Percentiles rank a stretch among this genome's conserved stretches.
These are phyloP conservation scores for Temnothorax nylanderi DNA, from an alignment of 1,140 invertebrate genomes.

Conservation along the genomic window DNA sequence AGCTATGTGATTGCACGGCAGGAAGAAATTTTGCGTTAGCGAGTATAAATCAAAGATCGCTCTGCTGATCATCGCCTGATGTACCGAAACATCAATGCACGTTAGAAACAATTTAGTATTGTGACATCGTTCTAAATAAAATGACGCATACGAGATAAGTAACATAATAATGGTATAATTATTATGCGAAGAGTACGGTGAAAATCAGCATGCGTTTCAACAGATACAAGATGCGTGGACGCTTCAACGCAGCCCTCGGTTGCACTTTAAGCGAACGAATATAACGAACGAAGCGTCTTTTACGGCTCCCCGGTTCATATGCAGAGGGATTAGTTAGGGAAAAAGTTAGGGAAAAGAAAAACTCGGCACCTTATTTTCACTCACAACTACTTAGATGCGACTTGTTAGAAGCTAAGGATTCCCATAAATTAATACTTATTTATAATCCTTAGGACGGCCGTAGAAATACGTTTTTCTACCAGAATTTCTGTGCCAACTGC, in stretches of 20 bases:
- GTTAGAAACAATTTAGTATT: conserved; percentile 34
- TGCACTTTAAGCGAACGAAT: conserved; percentile 38
- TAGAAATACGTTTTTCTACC: conserved; percentile 84
- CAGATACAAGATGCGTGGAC: conserved; percentile 43
- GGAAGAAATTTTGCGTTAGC: background rate
- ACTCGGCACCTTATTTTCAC: conserved; percentile 70
- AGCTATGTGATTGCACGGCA: background rate
- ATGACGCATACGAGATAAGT: conserved; percentile 20
- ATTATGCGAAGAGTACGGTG: conserved; percentile 7
- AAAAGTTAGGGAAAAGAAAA: conserved; percentile 53
- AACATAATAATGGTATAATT: conserved; percentile 25
- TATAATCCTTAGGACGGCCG: conserved; percentile 82
- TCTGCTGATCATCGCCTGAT: conserved; percentile 3
- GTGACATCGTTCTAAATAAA: conserved; percentile 45
- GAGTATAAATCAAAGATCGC: conserved; percentile 15
- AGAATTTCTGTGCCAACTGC: conserved; percentile 85
- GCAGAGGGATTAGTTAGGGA: conserved; percentile 58
- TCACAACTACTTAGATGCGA: conserved; percentile 81
- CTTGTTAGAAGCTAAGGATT: conserved; percentile 79
- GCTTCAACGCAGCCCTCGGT: conserved; percentile 13
- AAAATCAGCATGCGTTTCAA: conserved; percentile 56
- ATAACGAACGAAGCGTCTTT: conserved; percentile 16
- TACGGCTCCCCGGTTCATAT: conserved; percentile 40
- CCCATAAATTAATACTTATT: conserved; percentile 83
- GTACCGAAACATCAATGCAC: conserved; percentile 23